phyloP scores from a whole-genome alignment of 2,888 invertebrate genomes.

The Pristionchus exspectatus region DNA sequence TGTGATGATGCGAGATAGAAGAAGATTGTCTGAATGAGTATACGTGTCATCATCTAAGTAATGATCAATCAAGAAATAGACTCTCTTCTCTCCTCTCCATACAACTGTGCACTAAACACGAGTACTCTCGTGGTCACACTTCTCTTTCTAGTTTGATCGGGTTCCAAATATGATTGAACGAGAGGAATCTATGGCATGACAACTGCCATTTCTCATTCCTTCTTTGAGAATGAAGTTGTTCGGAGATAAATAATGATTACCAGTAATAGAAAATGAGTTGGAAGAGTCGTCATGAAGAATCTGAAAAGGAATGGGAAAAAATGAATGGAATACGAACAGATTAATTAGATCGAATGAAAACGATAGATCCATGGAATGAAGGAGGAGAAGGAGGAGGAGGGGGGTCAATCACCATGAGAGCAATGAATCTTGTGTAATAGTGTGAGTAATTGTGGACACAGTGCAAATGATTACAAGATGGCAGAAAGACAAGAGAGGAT shows the following conservation, averaged over 20 bases:
- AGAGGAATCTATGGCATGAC: not conserved
- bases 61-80: not conserved
- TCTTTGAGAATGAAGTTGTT: not conserved
- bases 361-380: not conserved
- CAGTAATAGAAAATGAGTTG: not conserved
- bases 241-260: not conserved
- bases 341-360: not conserved
- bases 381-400: not conserved
- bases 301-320: not conserved
- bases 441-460: not conserved
- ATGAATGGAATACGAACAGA: not conserved
- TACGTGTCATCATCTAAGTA: not conserved
- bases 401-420: not conserved
- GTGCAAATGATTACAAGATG: not conserved
- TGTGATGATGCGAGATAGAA: not conserved
- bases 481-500: not conserved
- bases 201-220: not conserved
- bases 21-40: not conserved
- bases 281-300: not conserved
- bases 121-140: constrained; percentile 27
- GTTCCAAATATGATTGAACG: constrained; percentile 11
- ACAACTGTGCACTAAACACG: not conserved
- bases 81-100: not conserved
- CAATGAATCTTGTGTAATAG: not conserved
- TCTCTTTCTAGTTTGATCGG: not conserved